Conservation (phyloP, 2,797 vertebrate species). For the Xiphophorus birchmanni region DNA sequence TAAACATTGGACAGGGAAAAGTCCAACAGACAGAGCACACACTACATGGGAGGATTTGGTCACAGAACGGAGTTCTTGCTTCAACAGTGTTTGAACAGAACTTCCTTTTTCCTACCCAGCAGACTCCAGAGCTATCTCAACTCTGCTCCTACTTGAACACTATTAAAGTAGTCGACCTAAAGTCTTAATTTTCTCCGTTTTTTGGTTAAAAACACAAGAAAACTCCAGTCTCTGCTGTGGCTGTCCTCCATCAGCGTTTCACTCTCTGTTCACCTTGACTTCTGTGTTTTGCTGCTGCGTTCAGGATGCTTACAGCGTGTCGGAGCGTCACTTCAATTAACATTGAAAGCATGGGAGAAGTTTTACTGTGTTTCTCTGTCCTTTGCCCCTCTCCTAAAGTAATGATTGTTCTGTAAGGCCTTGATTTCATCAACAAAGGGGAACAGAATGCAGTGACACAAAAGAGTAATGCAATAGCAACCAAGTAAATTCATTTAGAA, state of each 20-base stretch:
- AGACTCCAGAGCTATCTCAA: rapidly evolving
- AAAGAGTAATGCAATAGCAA: background rate
- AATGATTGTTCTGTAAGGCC: background rate
- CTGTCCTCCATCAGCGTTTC: background rate
- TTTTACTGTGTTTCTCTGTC: background rate
- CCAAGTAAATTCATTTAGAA: background rate
- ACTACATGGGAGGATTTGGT: background rate
- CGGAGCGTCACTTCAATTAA: conserved; percentile 63
- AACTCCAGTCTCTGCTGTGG: conserved; percentile 14
- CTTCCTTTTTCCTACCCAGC: conserved; percentile 28
- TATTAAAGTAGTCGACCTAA: conserved; percentile 4
- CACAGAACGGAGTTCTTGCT: conserved; percentile 73
- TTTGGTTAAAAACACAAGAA: conserved; percentile 23
- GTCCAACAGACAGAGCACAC: background rate
- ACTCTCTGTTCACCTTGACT: conserved; percentile 51
- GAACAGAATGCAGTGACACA: background rate
- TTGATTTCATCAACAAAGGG: background rate
- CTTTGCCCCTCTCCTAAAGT: background rate
- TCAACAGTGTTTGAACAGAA: conserved; percentile 87
- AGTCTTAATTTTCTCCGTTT: conserved; percentile 41
- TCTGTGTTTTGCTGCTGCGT: conserved; percentile 55
- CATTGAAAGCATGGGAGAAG: conserved; percentile 20
- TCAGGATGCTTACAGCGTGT: conserved; percentile 60
- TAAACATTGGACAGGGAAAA: background rate
- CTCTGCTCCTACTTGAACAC: conserved; percentile 30